Evolutionary conservation across 2,797 vertebrate genomes (phyloP).

Genomic region (Coreius guichenoti): DNA sequence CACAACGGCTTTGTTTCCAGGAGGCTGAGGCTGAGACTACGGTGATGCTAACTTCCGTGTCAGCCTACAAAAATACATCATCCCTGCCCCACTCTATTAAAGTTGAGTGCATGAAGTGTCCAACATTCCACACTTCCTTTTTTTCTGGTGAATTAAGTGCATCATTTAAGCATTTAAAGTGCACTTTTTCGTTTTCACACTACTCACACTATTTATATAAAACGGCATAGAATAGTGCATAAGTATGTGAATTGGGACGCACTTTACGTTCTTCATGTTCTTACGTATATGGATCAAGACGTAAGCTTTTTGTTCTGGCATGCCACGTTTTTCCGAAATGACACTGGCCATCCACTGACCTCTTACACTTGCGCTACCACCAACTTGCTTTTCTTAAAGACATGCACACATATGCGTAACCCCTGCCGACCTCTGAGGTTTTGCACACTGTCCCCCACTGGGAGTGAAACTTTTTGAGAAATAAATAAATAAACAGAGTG

Average conservation of each 20-base stretch:
- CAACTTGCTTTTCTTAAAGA: slow-evolving; percentile 13
- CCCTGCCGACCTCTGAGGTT: slow-evolving; percentile 38
- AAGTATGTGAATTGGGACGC: not conserved
- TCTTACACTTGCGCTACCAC: not conserved
- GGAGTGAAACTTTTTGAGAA: slow-evolving; percentile 74
- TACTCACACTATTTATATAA: not conserved
- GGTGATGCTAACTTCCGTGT: not conserved
- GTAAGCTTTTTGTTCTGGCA: not conserved
- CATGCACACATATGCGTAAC: slow-evolving; percentile 8
- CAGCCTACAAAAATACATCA: not conserved
- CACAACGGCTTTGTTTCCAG: no score
- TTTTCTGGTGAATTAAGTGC: not conserved
- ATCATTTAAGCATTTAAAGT: not conserved
- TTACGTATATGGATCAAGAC: not conserved
- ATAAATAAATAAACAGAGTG: slow-evolving; percentile 78
- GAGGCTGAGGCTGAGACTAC: no score
- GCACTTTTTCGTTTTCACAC: not conserved
- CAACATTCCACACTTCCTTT: not conserved
- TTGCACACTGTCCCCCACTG: slow-evolving; percentile 31
- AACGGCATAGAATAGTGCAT: not conserved
- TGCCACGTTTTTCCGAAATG: not conserved
- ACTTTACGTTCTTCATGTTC: not conserved
- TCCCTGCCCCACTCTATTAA: not conserved
- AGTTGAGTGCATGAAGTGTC: not conserved
- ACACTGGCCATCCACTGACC: slow-evolving; percentile 11